phyloP scores from a whole-genome alignment of 2,888 invertebrate species.

The Amphipoea lucens region DNA sequence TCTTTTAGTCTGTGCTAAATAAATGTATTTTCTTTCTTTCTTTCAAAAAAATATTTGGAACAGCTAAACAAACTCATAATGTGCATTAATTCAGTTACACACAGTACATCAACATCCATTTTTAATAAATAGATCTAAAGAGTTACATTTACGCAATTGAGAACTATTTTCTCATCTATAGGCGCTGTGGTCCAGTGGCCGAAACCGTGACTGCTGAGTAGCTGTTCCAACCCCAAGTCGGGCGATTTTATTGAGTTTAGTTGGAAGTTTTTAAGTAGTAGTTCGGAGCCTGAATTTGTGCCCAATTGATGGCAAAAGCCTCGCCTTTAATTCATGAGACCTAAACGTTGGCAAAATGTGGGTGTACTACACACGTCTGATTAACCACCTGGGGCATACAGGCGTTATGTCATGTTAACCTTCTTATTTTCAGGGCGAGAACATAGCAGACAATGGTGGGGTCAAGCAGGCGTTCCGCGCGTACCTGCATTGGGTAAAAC shows the following conservation, averaged over 20 bases:
- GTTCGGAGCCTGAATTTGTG: not conserved
- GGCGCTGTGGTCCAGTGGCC: not conserved
- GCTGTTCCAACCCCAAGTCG: not conserved
- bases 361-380: not conserved
- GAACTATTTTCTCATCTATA: not conserved
- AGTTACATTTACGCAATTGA: not conserved
- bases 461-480: conserved; percentile 97
- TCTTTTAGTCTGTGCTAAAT: too few species aligned
- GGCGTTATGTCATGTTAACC: not conserved
- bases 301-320: not conserved
- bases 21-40: too few species aligned
- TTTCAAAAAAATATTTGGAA: too few species aligned
- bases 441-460: conserved; percentile 99
- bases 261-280: not conserved
- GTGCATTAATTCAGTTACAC: too few species aligned
- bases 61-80: too few species aligned
- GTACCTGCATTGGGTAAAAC: conserved; percentile 93
- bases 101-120: not conserved
- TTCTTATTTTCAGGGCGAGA: conserved; percentile 92
- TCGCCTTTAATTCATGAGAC: not conserved
- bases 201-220: not conserved
- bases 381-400: not conserved
- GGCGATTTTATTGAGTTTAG: not conserved
- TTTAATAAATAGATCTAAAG: not conserved
- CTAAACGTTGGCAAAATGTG: not conserved